Conservation (phyloP, 2,888 invertebrate species). For the Tholera decimalis region DNA sequence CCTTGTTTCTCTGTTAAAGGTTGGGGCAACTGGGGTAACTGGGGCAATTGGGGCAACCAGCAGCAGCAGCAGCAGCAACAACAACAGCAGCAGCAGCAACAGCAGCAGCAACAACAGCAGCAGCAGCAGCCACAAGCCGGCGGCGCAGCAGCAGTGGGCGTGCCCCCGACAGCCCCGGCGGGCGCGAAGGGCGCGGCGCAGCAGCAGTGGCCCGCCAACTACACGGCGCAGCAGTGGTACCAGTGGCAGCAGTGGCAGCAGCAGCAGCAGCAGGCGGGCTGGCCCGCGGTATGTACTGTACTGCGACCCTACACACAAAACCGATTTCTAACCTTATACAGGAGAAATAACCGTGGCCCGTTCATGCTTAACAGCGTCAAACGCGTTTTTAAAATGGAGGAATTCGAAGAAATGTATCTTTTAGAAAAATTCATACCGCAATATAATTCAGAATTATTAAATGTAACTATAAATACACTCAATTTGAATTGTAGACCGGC, state of each 20-base stretch:
- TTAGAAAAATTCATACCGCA: no score
- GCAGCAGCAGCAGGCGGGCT: slow-evolving; percentile 82
- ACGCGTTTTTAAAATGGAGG: no score
- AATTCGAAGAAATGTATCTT: no score
- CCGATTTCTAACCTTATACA: no score
- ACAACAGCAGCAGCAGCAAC: slow-evolving; percentile 66
- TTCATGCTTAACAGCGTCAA: no score
- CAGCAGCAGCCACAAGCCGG: slow-evolving; percentile 48
- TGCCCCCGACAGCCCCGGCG: slow-evolving; percentile 61
- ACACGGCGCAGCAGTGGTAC: slow-evolving; percentile 88
- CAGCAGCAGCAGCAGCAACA: slow-evolving; percentile 56
- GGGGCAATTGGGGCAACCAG: slow-evolving; percentile 81
- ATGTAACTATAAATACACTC: no score
- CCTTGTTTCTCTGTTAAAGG: slow-evolving; percentile 49
- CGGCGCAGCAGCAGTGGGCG: slow-evolving; percentile 20
- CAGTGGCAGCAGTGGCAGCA: slow-evolving; percentile 90
- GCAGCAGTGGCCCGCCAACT: slow-evolving; percentile 80
- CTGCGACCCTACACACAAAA: no score
- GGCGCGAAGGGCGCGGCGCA: slow-evolving; percentile 60
- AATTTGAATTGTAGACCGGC: no score
- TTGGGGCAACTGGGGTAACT: slow-evolving; percentile 83
- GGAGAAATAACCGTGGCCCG: no score
- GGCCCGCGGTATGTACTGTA: slow-evolving; percentile 76
- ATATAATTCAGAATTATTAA: no score
- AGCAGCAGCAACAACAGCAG: slow-evolving; percentile 76